phyloP scores from a whole-genome alignment of 2,113 vertebrate species.

The Stegastes partitus region DNA sequence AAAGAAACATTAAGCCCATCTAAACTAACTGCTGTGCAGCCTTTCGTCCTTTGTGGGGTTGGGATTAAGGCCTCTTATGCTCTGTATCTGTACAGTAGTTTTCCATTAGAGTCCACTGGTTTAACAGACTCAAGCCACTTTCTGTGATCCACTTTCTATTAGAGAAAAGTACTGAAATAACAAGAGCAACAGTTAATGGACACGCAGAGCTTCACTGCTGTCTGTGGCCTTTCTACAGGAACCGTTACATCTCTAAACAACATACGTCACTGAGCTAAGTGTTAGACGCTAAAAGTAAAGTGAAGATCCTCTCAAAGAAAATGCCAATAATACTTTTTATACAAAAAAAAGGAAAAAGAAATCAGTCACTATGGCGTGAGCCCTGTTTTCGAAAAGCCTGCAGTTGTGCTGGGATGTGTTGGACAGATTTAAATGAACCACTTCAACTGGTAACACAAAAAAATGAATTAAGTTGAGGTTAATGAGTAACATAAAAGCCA shows the following conservation, averaged over 20 bases:
- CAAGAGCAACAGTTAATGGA: constrained; percentile 4
- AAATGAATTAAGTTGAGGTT: no score
- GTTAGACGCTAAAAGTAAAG: background rate
- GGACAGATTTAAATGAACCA: no score
- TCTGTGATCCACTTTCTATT: constrained; percentile 26
- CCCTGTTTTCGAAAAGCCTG: no score
- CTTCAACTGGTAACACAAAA: no score
- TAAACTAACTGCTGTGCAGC: no score
- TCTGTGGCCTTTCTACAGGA: constrained; percentile 4
- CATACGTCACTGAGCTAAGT: no score
- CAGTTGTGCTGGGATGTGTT: no score
- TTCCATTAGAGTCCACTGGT: constrained; percentile 1
- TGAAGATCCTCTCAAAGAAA: background rate
- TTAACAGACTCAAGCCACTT: constrained; percentile 3
- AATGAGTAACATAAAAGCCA: no score
- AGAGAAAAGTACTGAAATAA: constrained; percentile 27
- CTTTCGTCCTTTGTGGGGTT: background rate
- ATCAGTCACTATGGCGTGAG: no score
- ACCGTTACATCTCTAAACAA: background rate
- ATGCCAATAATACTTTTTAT: background rate
- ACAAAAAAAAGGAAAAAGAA: background rate
- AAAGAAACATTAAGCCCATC: no score
- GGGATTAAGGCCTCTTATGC: background rate
- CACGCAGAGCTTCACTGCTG: constrained; percentile 5
- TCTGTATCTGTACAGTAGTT: background rate